Evolutionary conservation across 2,888 invertebrate species (phyloP), one percentile per base, ranked within the genome.

Genomic region (Cetonia aurata): DNA sequence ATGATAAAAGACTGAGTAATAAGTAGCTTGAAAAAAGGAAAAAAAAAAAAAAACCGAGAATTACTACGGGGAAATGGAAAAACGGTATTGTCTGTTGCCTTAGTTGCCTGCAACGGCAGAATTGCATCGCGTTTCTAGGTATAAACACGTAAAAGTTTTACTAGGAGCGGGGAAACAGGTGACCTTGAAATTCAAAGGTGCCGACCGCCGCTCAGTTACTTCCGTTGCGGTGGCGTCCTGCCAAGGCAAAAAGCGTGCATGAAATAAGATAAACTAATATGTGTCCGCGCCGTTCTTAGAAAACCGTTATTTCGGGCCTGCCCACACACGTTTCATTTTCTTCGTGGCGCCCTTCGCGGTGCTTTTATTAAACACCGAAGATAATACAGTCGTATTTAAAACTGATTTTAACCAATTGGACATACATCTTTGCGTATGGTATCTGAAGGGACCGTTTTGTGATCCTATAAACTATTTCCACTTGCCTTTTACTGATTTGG

Each of bases 211-310:
- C 72, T 70, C 71, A 75, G 75, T 74, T 73, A 74, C 77, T 77
- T 77, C 77, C 77, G 77, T 57, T 77, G 77, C 73, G 75, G 75
- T 78, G 77, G 77, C 77, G 75, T 73, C 55, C 73, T 77, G 77
- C 77, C 77, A 78, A 77, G 75, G 73, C 70, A 65, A 69, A 71
- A 74, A 70, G 66, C 76, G 75, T 75, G 75, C 71, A 75, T 75
- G 75, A 76, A 76, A 76, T 76, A 76, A 76, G 71, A 75, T 72
- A 75, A 75, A 72, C 71, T 71, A 74, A 67, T 67, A 66, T 75
- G 73, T 73, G 71, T 75, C 71, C 74, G 73, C 71, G 25, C 25
- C 71, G 57, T 76, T 76, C 76, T 75, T 60, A 60, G 72, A 75
- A 76, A 76, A 70, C 71, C 62, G 73, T 71, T 74, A 74, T 74